Evolutionary conservation across 2,797 vertebrate species (phyloP), one percentile per base, ranked within the genome.

Genomic region (Pelochelys cantorii): DNA sequence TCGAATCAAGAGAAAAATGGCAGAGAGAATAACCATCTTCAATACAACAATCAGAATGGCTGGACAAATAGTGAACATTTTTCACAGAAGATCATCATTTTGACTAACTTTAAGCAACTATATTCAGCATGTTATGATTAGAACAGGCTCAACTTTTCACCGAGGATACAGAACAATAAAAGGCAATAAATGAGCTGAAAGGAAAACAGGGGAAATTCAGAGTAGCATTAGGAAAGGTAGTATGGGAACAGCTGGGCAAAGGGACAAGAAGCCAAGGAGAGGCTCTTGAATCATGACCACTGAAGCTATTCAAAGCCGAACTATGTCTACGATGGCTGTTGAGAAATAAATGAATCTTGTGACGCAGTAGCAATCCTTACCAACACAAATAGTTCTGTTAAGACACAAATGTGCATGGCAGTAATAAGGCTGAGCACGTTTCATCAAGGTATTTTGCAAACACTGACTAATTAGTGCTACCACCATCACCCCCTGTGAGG

Each of bases 61-160:
- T 75, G 37, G 14, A 48, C 42, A 75, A 27, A 68, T 11, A 68
- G 17, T n/a, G 17, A 68, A 68, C 17, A 20, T 34, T 68, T 68
- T 68, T 68, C 65, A 68, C n/a, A 34, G 31, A 60, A 68, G 42
- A 75, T 48, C 37, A 34, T 48, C 42, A 75, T 48, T 75, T 75
- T 75, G 5, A 31, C 52, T 4, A 78, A 92, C 27, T 62, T 52
- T 12, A 0, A 0, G 0, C 4, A 54, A 60, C 7, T 86, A 56
- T 85, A 48, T 12, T 27, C 13, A 14, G 79, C 55, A 7, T 0
- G 1, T 42, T 86, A 71, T 71, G 57, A 86, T 55, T 17, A 79
- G 9, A 62, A 27, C 0, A 27, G 18, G 7, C 29, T 65, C n/a
- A 27, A 80, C 59, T 85, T 11, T 1, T 37, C 17, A 62, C 56